Evolutionary conservation across 2,113 vertebrate species (phyloP).

Genomic region (Ophthalmolycus amberensis): DNA sequence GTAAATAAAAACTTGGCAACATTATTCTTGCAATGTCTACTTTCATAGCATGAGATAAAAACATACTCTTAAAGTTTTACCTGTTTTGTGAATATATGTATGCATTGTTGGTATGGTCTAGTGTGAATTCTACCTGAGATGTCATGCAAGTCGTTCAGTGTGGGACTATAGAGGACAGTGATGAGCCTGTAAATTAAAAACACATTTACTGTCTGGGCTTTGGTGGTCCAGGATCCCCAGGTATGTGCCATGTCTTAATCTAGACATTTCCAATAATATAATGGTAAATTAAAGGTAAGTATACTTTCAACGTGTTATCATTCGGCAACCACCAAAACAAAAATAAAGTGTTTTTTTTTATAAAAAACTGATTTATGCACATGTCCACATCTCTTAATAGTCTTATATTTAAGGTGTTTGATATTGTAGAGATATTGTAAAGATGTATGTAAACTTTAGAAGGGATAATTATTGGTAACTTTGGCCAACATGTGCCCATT

Average conservation of each 20-base stretch:
- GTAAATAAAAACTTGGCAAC: slow-evolving; percentile 75
- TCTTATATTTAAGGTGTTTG: background rate
- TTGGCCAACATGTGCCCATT: background rate
- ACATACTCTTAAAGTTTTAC: background rate
- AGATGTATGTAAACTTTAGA: background rate
- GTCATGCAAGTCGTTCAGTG: background rate
- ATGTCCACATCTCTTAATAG: background rate
- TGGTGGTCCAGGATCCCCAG: background rate
- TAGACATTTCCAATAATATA: background rate
- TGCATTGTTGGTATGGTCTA: too few species aligned
- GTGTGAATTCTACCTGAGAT: background rate
- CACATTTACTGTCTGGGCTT: background rate
- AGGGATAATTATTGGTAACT: background rate
- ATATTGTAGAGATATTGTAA: background rate
- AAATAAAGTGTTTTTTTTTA: background rate
- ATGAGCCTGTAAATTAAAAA: background rate
- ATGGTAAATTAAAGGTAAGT: background rate
- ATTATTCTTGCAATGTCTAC: slow-evolving; percentile 13
- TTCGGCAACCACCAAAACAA: background rate
- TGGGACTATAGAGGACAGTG: background rate
- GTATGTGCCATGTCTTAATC: background rate
- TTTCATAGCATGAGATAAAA: background rate
- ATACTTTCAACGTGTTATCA: background rate
- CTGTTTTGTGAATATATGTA: background rate
- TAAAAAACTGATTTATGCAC: background rate